Conservation (phyloP, 2,888 invertebrate species). For the Scaptomyza flava region DNA sequence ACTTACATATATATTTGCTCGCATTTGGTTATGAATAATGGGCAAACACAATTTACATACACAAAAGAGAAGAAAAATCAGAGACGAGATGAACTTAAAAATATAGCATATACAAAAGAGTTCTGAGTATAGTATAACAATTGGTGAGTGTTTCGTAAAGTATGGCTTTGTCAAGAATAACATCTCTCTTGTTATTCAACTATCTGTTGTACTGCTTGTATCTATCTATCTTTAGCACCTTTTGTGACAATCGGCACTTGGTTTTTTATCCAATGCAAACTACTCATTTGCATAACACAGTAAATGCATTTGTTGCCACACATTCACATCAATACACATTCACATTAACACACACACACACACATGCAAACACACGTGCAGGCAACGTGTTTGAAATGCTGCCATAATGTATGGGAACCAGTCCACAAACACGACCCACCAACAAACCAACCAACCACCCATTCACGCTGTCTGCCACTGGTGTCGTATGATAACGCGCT, state of each 20-base stretch:
- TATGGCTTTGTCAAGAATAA: neutral
- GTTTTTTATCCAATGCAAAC: constrained; percentile 53
- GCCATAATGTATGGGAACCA: constrained; percentile 50
- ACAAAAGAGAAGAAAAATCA: constrained; percentile 17
- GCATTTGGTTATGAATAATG: constrained; percentile 34
- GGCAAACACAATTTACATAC: constrained; percentile 17
- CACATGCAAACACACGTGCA: constrained; percentile 27
- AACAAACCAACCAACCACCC: neutral
- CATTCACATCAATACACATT: constrained; percentile 25
- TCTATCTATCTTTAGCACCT: constrained; percentile 41
- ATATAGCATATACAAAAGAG: no score
- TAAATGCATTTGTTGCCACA: constrained; percentile 62
- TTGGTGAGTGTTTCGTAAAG: constrained; percentile 33
- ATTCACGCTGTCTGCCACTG: constrained; percentile 25
- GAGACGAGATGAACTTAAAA: constrained; percentile 53
- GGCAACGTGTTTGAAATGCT: constrained; percentile 39
- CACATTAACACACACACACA: neutral
- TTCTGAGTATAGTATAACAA: constrained; percentile 1
- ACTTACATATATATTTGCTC: neutral
- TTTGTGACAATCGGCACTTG: constrained; percentile 33
- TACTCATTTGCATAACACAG: constrained; percentile 71
- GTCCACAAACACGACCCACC: constrained; percentile 20
- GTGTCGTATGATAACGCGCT: constrained; percentile 45
- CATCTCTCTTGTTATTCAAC: neutral
- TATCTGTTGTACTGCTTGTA: constrained; percentile 3